Evolutionary conservation across 2,888 invertebrate species (phyloP).

Genomic region (Pharmacophagus antenor): DNA sequence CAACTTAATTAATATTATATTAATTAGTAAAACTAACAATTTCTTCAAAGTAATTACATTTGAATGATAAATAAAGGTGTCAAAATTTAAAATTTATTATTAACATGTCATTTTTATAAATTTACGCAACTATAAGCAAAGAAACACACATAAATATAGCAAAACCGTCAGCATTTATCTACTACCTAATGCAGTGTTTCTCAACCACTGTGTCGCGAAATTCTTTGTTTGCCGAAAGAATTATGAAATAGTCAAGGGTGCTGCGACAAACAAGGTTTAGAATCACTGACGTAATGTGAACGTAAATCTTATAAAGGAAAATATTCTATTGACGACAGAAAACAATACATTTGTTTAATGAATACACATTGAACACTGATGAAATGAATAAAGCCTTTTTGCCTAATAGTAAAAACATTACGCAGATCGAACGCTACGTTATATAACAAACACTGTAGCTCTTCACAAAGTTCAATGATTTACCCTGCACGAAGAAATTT

Average conservation of each 20-base stretch:
- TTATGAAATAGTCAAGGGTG: no score
- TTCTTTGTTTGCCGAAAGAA: no score
- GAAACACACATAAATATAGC: slow-evolving; percentile 8
- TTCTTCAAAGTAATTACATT: slow-evolving; percentile 20
- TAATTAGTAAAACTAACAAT: slow-evolving; percentile 29
- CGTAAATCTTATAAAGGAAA: slow-evolving; percentile 1
- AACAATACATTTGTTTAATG: slow-evolving; percentile 22
- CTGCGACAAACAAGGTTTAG: no score
- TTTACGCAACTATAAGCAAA: slow-evolving; percentile 1
- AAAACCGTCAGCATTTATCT: slow-evolving; percentile 18
- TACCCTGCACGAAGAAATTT: slow-evolving; percentile 78
- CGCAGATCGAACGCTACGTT: slow-evolving; percentile 53
- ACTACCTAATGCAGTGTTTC: no score
- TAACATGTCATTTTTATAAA: not conserved
- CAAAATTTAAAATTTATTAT: not conserved
- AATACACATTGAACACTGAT: slow-evolving; percentile 35
- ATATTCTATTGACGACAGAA: slow-evolving; percentile 11
- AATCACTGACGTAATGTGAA: no score
- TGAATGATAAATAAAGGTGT: slow-evolving; percentile 5
- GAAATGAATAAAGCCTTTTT: slow-evolving; percentile 30
- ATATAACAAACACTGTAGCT: slow-evolving; percentile 47
- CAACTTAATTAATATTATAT: slow-evolving; percentile 25
- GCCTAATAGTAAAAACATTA: slow-evolving; percentile 50
- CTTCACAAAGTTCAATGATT: slow-evolving; percentile 45
- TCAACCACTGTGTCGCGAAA: no score